Evolutionary conservation across 2,113 vertebrate genomes (phyloP), one percentile per base, ranked within the genome.

Genomic region (Nanorana parkeri): DNA sequence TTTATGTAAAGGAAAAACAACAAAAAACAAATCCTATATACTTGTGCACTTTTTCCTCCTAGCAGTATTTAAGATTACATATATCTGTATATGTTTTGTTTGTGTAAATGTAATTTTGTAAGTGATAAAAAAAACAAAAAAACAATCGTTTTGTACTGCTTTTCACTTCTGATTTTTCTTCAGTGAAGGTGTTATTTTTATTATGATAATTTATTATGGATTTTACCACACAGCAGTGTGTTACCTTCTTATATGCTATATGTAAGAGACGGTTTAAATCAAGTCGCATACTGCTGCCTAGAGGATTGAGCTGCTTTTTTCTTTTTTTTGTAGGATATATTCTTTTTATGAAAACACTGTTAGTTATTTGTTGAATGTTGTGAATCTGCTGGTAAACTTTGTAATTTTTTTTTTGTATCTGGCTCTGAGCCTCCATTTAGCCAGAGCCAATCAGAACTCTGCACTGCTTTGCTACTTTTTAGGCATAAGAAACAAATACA

Each of bases 191-290:
- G 87, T 90, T 90, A 71, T 76, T 26, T 78, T 29, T 56, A 16
- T 75, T 61, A 32, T 90, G 86, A 81, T 92, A 91, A 92, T 92
- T 93, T 89, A 92, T 91, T 89, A 79, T 86, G 77, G 82, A 89
- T 85, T 61, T 88, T 85, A 85, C 91, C 89, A 90, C 87, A 90
- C 94, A 93, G 90, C 90, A 90, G 94, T 94, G 93, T 93, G 95
- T 93, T 91, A 85, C 61, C 61, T 5, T 11, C 68, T 72, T 55
- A 65, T 64, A 16, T 16, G 32, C 28, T 67, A 32, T 15, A 17
- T 17, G 17, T 23, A n/a, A 67, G 17, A 67, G n/a, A 28, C 61
- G 19, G 4, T 67, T 65, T 21, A 32, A 20, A 10, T 55, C 47
- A 68, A 24, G 41, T 69, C 47, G 16, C 52, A 54, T 54, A 72